These are phyloP conservation scores for Altica lythri DNA, from an alignment of 2,888 invertebrate species.

Conservation along the genomic window DNA sequence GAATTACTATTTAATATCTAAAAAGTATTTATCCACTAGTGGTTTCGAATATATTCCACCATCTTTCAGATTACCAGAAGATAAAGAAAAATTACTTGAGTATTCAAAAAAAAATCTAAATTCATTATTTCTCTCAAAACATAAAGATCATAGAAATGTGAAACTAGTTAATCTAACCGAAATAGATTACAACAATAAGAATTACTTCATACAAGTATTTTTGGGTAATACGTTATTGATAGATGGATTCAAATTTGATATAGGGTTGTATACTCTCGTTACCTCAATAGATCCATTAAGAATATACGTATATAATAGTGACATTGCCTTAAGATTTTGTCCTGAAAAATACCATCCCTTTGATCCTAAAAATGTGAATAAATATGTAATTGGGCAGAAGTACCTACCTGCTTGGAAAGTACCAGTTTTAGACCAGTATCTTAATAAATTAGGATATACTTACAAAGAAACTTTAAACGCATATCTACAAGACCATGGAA, in stretches of 20 bases:
- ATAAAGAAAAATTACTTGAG: background rate
- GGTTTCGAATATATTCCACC: slow-evolving; percentile 1
- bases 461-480: background rate
- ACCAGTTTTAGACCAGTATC: background rate
- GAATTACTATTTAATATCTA: background rate
- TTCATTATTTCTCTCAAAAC: background rate
- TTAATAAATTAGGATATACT: background rate
- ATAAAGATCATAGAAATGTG: background rate
- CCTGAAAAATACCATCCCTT: slow-evolving; percentile 1
- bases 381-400: background rate
- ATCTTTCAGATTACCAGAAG: background rate
- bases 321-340: background rate
- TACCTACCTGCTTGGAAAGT: background rate
- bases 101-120: background rate
- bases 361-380: background rate
- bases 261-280: background rate
- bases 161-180: background rate
- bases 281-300: background rate
- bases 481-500: background rate
- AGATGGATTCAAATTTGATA: slow-evolving; percentile 1
- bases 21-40: background rate
- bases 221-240: background rate
- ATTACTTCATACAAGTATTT: background rate
- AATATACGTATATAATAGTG: background rate
- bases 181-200: background rate